Percentiles rank a stretch among this genome's conserved stretches.
Conservation (phyloP, 2,888 invertebrate genomes). For the Nudaria mundana region DNA sequence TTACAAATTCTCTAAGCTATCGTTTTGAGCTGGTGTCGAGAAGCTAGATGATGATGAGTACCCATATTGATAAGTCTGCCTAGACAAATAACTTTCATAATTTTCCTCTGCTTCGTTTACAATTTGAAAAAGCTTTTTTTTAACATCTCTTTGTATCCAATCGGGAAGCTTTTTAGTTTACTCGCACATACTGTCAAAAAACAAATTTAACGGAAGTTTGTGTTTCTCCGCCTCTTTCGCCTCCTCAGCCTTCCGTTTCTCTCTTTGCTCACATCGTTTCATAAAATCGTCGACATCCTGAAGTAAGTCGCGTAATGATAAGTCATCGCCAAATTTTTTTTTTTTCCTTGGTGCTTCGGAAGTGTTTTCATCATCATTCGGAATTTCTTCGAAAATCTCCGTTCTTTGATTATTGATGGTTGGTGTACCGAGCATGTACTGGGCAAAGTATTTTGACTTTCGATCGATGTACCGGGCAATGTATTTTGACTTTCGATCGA, state of each 20-base stretch:
- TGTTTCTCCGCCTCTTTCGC: slow-evolving; percentile 21
- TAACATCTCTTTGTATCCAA: slow-evolving; percentile 20
- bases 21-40: slow-evolving; percentile 16
- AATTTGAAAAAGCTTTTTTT: slow-evolving; percentile 19
- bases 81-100: slow-evolving; percentile 18
- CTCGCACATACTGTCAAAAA: slow-evolving; percentile 34
- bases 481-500: slow-evolving; percentile 12
- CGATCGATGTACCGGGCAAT: slow-evolving; percentile 6
- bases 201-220: slow-evolving; percentile 28
- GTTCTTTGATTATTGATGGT: slow-evolving; percentile 19
- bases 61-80: slow-evolving; percentile 23
- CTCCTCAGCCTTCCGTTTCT: slow-evolving; percentile 12
- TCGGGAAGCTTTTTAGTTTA: slow-evolving; percentile 14
- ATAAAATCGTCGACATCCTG: slow-evolving; percentile 22
- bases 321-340: slow-evolving; percentile 26
- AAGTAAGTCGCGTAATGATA: slow-evolving; percentile 28
- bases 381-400: slow-evolving; percentile 20
- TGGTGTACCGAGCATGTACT: slow-evolving; percentile 10
- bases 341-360: slow-evolving; percentile 22
- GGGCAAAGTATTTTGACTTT: slow-evolving; percentile 11
- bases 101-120: slow-evolving; percentile 24
- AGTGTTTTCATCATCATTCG: slow-evolving; percentile 19
- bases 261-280: slow-evolving; percentile 24
- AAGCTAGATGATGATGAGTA: slow-evolving; percentile 17
- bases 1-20: slow-evolving; percentile 13